A percentile compares a stretch with the other conserved stretches of the same genome.
Evolutionary conservation across 2,888 invertebrate species (phyloP).

Genomic region (Drosophila neotestacea): DNA sequence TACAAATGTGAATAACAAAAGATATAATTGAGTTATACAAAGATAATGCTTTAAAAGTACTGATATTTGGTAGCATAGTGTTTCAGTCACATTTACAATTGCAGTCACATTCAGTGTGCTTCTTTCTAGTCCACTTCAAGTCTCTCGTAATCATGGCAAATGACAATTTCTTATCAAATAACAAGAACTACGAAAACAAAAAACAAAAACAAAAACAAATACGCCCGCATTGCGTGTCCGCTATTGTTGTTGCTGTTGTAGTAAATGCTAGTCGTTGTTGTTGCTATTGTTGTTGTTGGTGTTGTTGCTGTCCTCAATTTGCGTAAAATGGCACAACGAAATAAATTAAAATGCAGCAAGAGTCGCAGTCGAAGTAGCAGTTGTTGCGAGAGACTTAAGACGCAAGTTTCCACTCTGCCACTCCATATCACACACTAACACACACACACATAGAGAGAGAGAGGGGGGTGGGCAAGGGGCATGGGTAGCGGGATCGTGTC

Average conservation of each 20-base stretch:
- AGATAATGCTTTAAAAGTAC: not conserved
- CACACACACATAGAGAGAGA: not conserved
- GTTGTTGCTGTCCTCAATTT: constrained; percentile 72
- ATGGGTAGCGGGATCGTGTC: constrained; percentile 18
- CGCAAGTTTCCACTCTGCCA: constrained; percentile 40
- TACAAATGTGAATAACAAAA: not conserved
- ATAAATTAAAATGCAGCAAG: constrained; percentile 76
- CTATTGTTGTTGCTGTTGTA: constrained; percentile 22
- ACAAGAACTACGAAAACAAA: constrained; percentile 36
- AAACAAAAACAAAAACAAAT: constrained; percentile 12
- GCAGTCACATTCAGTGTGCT: constrained; percentile 3
- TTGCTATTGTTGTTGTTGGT: constrained; percentile 45
- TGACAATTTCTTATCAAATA: constrained; percentile 73
- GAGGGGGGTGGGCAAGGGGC: too few species aligned
- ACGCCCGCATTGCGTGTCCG: constrained; percentile 61
- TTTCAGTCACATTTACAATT: not conserved
- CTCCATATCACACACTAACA: constrained; percentile 28
- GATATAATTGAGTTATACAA: not conserved
- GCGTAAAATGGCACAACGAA: constrained; percentile 78
- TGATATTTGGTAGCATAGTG: not conserved
- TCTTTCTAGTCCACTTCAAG: not conserved
- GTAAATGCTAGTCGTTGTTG: constrained; percentile 21
- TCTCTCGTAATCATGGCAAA: constrained; percentile 41
- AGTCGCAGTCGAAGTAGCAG: constrained; percentile 50
- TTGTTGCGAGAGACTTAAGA: constrained; percentile 37